A percentile compares a stretch with the other conserved stretches of the same genome.
phyloP scores from a whole-genome alignment of 2,797 vertebrate species.

The Gastrophryne carolinensis region DNA sequence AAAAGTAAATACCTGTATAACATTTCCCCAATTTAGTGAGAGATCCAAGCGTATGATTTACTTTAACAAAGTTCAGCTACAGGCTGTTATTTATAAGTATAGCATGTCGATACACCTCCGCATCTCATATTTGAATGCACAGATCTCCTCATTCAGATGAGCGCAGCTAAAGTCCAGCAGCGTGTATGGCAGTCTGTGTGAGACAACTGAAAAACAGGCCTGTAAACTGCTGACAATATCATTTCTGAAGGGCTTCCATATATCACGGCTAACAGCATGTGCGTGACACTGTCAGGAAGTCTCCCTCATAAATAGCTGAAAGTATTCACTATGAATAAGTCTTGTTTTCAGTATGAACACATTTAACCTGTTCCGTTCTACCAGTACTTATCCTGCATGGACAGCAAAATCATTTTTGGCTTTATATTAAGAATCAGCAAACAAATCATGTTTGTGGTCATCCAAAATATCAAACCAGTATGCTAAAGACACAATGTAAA shows the following conservation, averaged over 20 bases:
- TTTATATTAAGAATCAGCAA: not conserved
- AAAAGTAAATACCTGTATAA: too few species aligned
- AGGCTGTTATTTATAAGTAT: too few species aligned
- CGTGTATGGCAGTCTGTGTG: conserved; percentile 25
- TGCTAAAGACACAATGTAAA: too few species aligned
- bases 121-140: too few species aligned
- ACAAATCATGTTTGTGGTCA: too few species aligned
- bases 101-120: too few species aligned
- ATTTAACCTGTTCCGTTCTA: conserved; percentile 22
- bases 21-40: not conserved
- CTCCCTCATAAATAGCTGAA: conserved; percentile 47
- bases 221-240: conserved; percentile 44
- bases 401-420: not conserved
- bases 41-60: not conserved
- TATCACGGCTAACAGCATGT: conserved; percentile 47
- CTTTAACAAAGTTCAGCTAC: too few species aligned
- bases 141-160: not conserved
- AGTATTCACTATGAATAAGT: conserved; percentile 41
- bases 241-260: conserved; percentile 44
- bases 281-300: conserved; percentile 47
- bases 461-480: too few species aligned
- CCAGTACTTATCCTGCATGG: not conserved
- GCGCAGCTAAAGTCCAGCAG: not conserved
- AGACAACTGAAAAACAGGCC: conserved; percentile 46
- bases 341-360: conserved; percentile 27